These are phyloP conservation scores for Thumatha senex DNA, from an alignment of 2,888 invertebrate genomes.

Conservation along the genomic window DNA sequence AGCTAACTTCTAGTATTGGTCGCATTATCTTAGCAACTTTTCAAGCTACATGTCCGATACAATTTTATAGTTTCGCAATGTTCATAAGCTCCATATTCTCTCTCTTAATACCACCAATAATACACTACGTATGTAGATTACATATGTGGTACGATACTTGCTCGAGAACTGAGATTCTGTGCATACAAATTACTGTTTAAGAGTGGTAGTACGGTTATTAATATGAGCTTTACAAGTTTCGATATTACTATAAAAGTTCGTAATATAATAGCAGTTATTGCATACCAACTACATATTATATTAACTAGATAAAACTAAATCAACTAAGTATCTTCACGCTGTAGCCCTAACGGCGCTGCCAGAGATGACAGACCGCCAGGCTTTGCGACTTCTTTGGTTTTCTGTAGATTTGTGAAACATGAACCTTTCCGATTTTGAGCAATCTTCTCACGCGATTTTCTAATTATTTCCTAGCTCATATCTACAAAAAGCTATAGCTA, in stretches of 20 bases:
- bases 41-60: slow-evolving; percentile 61
- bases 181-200: slow-evolving; percentile 20
- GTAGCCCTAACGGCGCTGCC: too few relatives aligned
- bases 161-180: slow-evolving; percentile 10
- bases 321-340: too few relatives aligned
- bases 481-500: not conserved
- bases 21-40: slow-evolving; percentile 66
- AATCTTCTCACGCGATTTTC: too few relatives aligned
- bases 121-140: slow-evolving; percentile 41
- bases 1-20: slow-evolving; percentile 55
- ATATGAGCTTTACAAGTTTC: slow-evolving; percentile 14
- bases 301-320: too few relatives aligned
- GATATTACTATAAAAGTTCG: slow-evolving; percentile 1
- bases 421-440: too few relatives aligned
- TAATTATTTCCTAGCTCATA: too few relatives aligned
- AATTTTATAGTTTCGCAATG: slow-evolving; percentile 65
- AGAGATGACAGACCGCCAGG: too few relatives aligned
- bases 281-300: not conserved
- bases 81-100: slow-evolving; percentile 54
- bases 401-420: too few relatives aligned
- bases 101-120: slow-evolving; percentile 53
- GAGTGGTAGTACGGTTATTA: slow-evolving; percentile 1
- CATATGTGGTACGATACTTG: slow-evolving; percentile 18
- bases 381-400: too few relatives aligned
- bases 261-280: too few relatives aligned